Evolutionary conservation across 2,113 vertebrate species (phyloP).

Genomic region (Neotoma lepida): DNA sequence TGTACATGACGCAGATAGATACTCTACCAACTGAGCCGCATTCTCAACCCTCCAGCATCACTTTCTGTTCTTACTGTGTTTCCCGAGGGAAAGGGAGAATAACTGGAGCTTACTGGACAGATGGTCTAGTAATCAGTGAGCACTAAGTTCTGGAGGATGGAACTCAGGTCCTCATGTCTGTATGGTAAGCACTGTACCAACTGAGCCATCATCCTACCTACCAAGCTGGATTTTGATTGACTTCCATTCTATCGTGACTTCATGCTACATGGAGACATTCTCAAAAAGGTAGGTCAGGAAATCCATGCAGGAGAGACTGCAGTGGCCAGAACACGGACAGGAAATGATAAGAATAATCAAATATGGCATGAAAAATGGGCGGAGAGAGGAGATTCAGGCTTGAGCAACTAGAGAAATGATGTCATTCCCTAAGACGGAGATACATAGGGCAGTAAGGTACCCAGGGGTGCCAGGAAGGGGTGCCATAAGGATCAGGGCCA

Average conservation of each 20-base stretch:
- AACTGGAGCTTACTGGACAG: neutral
- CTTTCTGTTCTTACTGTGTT: neutral
- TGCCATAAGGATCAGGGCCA: no score
- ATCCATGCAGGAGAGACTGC: neutral
- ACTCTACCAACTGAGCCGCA: neutral
- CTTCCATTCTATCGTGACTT: neutral
- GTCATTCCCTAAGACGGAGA: no score
- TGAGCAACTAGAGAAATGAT: neutral
- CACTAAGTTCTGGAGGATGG: no score
- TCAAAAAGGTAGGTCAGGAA: neutral
- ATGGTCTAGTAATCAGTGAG: neutral
- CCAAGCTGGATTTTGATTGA: neutral
- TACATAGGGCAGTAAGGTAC: no score
- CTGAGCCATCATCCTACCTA: neutral
- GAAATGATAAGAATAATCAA: neutral
- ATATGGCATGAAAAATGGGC: accelerated
- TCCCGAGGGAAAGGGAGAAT: no score
- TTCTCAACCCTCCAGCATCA: neutral
- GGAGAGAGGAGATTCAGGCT: neutral
- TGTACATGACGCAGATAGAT: neutral
- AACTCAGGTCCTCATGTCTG: accelerated
- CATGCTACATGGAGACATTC: neutral
- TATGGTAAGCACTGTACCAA: neutral
- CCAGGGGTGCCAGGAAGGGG: neutral
- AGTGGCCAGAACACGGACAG: neutral